Conservation (phyloP, 2,888 invertebrate genomes). For the Brenthis ino region DNA sequence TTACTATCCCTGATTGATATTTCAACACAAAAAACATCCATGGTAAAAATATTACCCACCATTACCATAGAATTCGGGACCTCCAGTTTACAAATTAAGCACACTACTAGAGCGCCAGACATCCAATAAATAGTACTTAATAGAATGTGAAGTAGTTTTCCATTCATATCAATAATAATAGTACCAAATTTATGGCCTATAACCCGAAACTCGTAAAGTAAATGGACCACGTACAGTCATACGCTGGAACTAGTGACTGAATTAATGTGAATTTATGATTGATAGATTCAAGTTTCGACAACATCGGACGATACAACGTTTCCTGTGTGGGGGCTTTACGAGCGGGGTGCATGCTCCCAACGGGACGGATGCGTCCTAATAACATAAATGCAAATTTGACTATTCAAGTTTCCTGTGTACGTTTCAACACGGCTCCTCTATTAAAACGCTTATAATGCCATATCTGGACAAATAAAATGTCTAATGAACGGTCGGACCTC, state of each 20-base stretch:
- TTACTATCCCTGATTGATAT: too few species aligned
- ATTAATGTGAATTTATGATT: conserved; percentile 21
- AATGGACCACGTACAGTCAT: background rate
- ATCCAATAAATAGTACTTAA: too few species aligned
- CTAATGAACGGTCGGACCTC: conserved; percentile 46
- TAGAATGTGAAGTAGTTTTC: too few species aligned
- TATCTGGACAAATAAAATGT: conserved; percentile 36
- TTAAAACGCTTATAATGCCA: conserved; percentile 33
- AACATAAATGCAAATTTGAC: conserved; percentile 77
- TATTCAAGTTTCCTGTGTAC: conserved; percentile 68
- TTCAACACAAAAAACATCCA: too few species aligned
- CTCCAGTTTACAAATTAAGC: too few species aligned
- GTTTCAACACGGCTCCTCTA: conserved; percentile 31
- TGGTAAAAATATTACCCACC: too few species aligned
- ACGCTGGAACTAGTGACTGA: conserved; percentile 1
- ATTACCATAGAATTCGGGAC: too few species aligned
- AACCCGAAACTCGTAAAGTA: conserved; percentile 13
- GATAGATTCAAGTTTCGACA: conserved; percentile 30
- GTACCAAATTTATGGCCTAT: background rate
- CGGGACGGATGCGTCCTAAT: conserved; percentile 67
- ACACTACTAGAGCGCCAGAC: too few species aligned
- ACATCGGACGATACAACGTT: conserved; percentile 34
- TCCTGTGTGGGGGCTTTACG: conserved; percentile 35
- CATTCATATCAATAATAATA: too few species aligned
- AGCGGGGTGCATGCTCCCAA: conserved; percentile 38